Conservation (phyloP, 2,113 vertebrate genomes). For the Phylloscopus trochilus region DNA sequence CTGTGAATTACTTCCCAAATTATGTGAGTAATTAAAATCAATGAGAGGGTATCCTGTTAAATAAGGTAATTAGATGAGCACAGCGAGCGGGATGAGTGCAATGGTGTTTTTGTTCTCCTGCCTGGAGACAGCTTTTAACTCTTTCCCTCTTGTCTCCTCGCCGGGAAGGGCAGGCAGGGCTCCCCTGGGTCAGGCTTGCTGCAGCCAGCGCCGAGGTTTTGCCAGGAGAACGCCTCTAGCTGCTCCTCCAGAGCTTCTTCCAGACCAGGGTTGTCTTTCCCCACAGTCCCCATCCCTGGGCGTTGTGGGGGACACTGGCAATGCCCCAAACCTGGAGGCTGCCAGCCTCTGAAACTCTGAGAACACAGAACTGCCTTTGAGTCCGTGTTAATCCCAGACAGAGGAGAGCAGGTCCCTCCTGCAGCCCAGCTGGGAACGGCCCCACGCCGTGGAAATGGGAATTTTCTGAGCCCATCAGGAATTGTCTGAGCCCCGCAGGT, state of each 20-base stretch:
- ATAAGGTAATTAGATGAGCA: conserved; percentile 42
- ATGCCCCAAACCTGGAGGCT: fast-evolving
- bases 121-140: conserved; percentile 33
- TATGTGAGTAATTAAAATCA: conserved; percentile 63
- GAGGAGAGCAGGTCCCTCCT: fast-evolving
- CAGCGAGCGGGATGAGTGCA: background rate
- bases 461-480: background rate
- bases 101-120: conserved; percentile 15
- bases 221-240: background rate
- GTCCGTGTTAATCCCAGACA: background rate
- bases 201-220: background rate
- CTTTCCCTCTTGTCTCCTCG: background rate
- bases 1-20: conserved; percentile 51
- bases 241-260: background rate
- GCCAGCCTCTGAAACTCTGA: fast-evolving
- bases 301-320: fast-evolving
- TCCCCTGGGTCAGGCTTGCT: fast-evolving
- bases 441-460: background rate
- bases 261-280: fast-evolving
- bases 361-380: background rate
- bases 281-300: background rate
- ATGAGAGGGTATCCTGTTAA: conserved; percentile 60
- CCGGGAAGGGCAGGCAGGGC: background rate
- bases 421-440: fast-evolving
- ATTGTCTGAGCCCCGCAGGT: background rate